These are phyloP conservation scores for Nephrotoma appendiculata DNA, from an alignment of 2,888 invertebrate species.

Conservation along the genomic window DNA sequence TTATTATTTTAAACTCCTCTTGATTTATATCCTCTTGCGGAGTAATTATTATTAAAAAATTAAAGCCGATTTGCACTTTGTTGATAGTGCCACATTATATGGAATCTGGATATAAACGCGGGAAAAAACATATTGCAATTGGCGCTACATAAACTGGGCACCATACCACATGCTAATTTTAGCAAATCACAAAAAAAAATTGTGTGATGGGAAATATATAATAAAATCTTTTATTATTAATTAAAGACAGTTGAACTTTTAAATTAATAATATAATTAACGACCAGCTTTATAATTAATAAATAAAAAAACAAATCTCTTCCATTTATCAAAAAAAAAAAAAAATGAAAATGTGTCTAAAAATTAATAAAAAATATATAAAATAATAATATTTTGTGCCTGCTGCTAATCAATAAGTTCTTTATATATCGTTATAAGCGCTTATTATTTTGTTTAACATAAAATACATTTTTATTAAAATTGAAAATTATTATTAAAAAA, in stretches of 20 bases:
- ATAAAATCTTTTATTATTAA: not conserved
- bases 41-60: not conserved
- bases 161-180: no score
- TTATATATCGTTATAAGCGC: not conserved
- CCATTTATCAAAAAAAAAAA: not conserved
- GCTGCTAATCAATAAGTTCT: not conserved
- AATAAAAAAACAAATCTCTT: not conserved
- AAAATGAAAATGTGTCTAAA: slow-evolving; percentile 1
- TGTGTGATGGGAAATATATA: no score
- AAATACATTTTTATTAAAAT: no score
- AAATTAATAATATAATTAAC: not conserved
- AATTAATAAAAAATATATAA: not conserved
- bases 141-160: no score
- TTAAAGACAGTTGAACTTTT: not conserved
- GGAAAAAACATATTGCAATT: no score
- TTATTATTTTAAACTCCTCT: not conserved
- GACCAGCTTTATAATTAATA: no score
- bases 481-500: no score
- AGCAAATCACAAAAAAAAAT: no score
- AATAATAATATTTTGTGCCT: slow-evolving; percentile 3
- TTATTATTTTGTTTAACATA: no score
- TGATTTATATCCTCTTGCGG: not conserved
- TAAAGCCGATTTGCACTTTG: no score
- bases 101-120: no score
- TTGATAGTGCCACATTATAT: no score